Base-by-base conservation (phyloP, 35 echinoderm and acorn worm species). In the Eucidaris tribuloides region DNA sequence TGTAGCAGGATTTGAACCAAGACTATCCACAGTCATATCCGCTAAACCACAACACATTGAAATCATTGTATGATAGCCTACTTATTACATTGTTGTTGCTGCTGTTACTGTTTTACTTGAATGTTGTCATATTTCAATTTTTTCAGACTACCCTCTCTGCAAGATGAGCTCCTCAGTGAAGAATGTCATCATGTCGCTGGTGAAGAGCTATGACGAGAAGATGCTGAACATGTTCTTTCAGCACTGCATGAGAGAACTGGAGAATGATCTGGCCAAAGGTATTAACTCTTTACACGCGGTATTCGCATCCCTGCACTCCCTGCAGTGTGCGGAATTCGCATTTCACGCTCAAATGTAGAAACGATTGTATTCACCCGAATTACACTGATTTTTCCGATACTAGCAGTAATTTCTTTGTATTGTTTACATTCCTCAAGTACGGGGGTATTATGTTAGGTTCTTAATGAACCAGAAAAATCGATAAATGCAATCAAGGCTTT, bases 201-300 rank as follows among this genome's bases (percentile, higher is more conserved):
- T 43, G 42, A 71, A 62, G 43, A 46, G 39, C 61, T 91, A 33
- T 44, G 87, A 25, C 83, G 35, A 76, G n/a, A 88, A 89, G 18
- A 96, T 91, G 84, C 84, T 96, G 46, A 91, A 82, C 42, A 80
- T 82, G 59, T 96, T 96, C 59, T 91, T 91, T 82, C 89, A 96
- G 15, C 91, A 91, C 62, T 96, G 93, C 42, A 62, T 96, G 41
- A 81, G 82, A 35, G 93, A 91, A 74, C 78, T 88, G 63, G 78
- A 85, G 20, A 83, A 35, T 74, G 93, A 91, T 55, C 24, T 83
- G 19, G 77, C 85, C 29, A 96, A 91, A 96, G 89, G 93, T 96
- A 83, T n/a, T n/a, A n/a, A n/a, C n/a, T n/a, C n/a, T n/a, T n/a
- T n/a, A n/a, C n/a, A n/a, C n/a, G n/a, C n/a, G n/a, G n/a, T n/a